Conservation (phyloP, 2,797 vertebrate species). For the Catharus ustulatus region DNA sequence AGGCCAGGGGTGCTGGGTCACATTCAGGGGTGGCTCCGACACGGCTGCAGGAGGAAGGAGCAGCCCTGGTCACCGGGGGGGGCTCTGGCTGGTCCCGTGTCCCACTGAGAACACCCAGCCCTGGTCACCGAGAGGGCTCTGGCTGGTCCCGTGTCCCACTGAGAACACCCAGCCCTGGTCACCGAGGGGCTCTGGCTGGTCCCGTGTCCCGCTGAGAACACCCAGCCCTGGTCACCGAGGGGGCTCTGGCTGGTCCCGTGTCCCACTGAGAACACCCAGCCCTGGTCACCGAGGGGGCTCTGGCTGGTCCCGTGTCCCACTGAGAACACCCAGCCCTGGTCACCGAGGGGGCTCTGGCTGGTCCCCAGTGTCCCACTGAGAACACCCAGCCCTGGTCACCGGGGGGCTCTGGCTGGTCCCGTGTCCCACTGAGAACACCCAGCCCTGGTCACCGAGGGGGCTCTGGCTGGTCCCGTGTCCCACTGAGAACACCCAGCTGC, state of each 20-base stretch:
- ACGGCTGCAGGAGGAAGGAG: no score
- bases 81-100: no score
- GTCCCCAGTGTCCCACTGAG: accelerated
- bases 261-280: accelerated
- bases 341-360: neutral
- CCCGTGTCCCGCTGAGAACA: accelerated
- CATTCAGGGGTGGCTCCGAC: no score
- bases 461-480: accelerated
- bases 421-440: accelerated
- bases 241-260: neutral
- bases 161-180: accelerated
- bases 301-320: accelerated
- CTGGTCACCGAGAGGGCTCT: neutral
- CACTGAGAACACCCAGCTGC: accelerated
- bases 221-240: neutral
- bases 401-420: neutral
- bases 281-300: neutral
- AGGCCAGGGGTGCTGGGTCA: no score
- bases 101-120: no score
- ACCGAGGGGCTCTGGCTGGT: neutral
- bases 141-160: accelerated
- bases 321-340: accelerated
- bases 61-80: no score
- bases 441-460: neutral
- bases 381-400: neutral